Evolutionary conservation across 2,888 invertebrate genomes (phyloP).

Genomic region (Spodoptera littoralis): DNA sequence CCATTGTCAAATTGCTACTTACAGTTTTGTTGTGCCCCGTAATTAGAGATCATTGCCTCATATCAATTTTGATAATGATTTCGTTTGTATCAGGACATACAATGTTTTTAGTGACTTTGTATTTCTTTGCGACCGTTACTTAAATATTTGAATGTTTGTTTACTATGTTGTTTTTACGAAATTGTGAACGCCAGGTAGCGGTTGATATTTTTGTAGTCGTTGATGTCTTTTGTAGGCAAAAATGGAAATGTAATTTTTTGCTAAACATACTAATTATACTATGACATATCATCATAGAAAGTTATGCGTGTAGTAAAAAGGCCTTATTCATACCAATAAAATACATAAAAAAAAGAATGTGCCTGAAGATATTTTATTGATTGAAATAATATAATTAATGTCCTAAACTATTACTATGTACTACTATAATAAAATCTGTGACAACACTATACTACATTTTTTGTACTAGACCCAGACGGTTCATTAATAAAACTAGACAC

Average conservation of each 20-base stretch:
- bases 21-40: slow-evolving; percentile 59
- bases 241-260: background rate
- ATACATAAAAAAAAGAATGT: too few species aligned
- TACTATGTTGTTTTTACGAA: background rate
- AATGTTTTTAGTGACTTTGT: slow-evolving; percentile 31
- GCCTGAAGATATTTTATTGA: too few species aligned
- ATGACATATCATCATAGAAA: too few species aligned
- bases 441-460: too few species aligned
- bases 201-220: slow-evolving; percentile 32
- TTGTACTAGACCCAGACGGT: slow-evolving; percentile 29
- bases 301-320: too few species aligned
- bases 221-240: slow-evolving; percentile 55
- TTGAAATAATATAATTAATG: too few species aligned
- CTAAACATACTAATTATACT: background rate
- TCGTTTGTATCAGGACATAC: slow-evolving; percentile 43
- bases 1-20: slow-evolving; percentile 73
- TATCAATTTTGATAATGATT: slow-evolving; percentile 58
- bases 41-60: slow-evolving; percentile 65
- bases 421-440: too few species aligned
- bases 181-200: background rate
- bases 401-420: too few species aligned
- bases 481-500: slow-evolving; percentile 58
- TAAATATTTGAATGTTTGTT: slow-evolving; percentile 15
- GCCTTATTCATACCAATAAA: too few species aligned
- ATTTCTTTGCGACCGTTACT: slow-evolving; percentile 11